phyloP scores from a whole-genome alignment of 2,888 invertebrate genomes.

The Pheosia gnoma region DNA sequence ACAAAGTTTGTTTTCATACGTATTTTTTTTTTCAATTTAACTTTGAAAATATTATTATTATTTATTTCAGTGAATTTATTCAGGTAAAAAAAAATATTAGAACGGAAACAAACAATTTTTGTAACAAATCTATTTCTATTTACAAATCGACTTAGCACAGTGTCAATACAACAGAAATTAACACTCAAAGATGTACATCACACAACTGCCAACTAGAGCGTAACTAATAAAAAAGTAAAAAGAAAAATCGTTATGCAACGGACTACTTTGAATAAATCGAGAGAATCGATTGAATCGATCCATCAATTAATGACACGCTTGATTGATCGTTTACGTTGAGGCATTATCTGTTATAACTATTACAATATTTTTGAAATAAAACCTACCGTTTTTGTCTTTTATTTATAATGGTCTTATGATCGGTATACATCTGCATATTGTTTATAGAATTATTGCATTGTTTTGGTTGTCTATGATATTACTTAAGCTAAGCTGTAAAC shows the following conservation, averaged over 20 bases:
- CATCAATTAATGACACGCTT: constrained; percentile 24
- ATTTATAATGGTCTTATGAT: neutral
- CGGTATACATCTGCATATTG: neutral
- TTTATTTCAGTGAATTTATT: too few relatives aligned
- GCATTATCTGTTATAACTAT: neutral
- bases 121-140: neutral
- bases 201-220: constrained; percentile 25
- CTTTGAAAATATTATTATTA: too few relatives aligned
- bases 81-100: too few relatives aligned
- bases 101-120: too few relatives aligned
- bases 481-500: too few relatives aligned
- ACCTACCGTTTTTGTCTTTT: neutral
- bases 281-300: constrained; percentile 31
- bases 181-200: neutral
- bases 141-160: neutral
- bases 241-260: constrained; percentile 25
- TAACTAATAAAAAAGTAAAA: constrained; percentile 24
- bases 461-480: too few relatives aligned
- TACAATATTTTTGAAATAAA: neutral
- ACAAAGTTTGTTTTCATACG: too few relatives aligned
- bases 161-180: neutral
- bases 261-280: constrained; percentile 21
- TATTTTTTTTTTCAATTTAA: too few relatives aligned
- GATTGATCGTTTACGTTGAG: constrained; percentile 9
- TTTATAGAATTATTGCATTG: too few relatives aligned